These are phyloP conservation scores for Drosophila oshimai DNA, from an alignment of 1,140 invertebrate genomes.

Conservation along the genomic window DNA sequence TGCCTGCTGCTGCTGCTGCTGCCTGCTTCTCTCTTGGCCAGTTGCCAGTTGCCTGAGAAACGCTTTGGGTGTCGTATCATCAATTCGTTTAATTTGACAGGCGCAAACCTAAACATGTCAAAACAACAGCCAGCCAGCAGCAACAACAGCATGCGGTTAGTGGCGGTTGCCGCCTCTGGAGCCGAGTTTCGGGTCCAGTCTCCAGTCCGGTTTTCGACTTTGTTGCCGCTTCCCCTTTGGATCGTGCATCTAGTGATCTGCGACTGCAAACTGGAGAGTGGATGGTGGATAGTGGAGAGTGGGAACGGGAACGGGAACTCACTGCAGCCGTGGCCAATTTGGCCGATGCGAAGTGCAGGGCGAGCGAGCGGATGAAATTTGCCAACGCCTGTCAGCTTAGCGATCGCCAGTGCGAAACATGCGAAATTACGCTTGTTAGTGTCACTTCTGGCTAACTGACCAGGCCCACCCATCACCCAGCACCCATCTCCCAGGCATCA, in stretches of 20 bases:
- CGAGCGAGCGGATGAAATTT: slow-evolving; percentile 56
- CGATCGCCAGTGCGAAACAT: slow-evolving; percentile 65
- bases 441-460: slow-evolving; percentile 76
- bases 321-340: slow-evolving; percentile 73
- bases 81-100: slow-evolving; percentile 83
- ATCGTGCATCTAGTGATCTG: slow-evolving; percentile 1
- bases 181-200: slow-evolving; percentile 21
- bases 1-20: slow-evolving; percentile 7
- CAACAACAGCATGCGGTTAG: slow-evolving; percentile 70
- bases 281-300: too few relatives aligned
- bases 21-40: slow-evolving; percentile 43
- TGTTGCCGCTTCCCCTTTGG: slow-evolving; percentile 11
- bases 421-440: slow-evolving; percentile 82
- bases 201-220: slow-evolving; percentile 40
- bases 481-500: slow-evolving; percentile 2
- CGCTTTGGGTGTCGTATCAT: slow-evolving; percentile 83
- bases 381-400: slow-evolving; percentile 82
- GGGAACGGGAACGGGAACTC: too few relatives aligned
- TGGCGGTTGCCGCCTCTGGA: slow-evolving; percentile 57
- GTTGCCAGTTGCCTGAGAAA: slow-evolving; percentile 63
- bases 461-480: slow-evolving; percentile 20
- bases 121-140: slow-evolving; percentile 71
- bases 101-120: slow-evolving; percentile 83
- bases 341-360: slow-evolving; percentile 40
- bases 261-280: too few relatives aligned